phyloP scores from a whole-genome alignment of 2,797 vertebrate species.

The Falco berigora region DNA sequence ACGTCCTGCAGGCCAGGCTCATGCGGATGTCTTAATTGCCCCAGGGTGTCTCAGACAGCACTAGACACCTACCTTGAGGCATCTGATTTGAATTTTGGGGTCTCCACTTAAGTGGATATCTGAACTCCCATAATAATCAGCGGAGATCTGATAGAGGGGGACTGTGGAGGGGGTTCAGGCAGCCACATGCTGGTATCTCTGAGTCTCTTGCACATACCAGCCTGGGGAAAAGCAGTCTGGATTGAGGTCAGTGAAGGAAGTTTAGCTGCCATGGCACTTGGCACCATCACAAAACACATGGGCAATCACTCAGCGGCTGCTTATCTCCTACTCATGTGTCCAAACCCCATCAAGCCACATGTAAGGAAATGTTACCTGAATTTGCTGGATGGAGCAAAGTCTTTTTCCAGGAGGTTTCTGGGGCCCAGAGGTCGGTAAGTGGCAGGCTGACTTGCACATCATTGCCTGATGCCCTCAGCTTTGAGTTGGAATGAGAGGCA shows the following conservation, averaged over 20 bases:
- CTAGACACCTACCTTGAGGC: not conserved
- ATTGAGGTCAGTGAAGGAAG: not conserved
- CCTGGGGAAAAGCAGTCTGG: not conserved
- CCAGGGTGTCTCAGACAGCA: not conserved
- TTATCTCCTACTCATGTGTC: not conserved
- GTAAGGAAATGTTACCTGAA: not conserved
- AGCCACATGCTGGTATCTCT: not conserved
- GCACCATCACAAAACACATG: not conserved
- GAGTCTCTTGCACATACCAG: not conserved
- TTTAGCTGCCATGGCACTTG: not conserved
- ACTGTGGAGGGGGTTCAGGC: not conserved
- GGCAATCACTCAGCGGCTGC: not conserved
- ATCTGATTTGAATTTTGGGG: not conserved
- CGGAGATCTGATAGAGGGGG: not conserved
- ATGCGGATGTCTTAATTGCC: not conserved
- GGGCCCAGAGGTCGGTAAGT: not conserved
- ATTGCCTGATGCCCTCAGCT: not conserved
- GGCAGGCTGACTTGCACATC: not conserved
- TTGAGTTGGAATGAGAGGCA: not conserved
- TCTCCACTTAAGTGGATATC: not conserved
- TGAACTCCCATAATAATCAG: not conserved
- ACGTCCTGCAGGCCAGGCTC: not conserved
- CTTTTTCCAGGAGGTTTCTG: not conserved
- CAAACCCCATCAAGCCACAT: rapidly evolving
- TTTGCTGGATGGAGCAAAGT: not conserved